These are phyloP conservation scores for Rhinopomastus cyanomelas DNA, from an alignment of 2,113 vertebrate genomes.

Conservation along the genomic window DNA sequence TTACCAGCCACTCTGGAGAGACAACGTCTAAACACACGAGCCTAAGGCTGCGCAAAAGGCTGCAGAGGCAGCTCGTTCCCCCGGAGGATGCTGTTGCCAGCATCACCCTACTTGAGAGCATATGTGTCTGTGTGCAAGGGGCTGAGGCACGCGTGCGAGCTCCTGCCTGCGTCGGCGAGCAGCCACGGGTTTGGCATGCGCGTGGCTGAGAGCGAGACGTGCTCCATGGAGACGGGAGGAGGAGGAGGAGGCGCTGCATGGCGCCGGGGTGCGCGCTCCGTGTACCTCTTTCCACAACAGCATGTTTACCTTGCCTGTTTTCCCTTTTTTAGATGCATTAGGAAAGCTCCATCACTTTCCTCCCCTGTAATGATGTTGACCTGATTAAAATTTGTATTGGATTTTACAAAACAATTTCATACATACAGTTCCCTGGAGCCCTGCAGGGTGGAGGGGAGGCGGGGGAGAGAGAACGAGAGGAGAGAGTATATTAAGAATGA, in stretches of 20 bases:
- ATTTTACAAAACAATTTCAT: constrained; percentile 78
- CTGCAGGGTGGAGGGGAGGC: background rate
- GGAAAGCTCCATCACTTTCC: constrained; percentile 62
- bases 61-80: background rate
- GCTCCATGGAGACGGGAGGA: background rate
- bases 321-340: background rate
- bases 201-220: background rate
- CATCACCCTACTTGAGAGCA: background rate
- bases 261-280: background rate
- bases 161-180: background rate
- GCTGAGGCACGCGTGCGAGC: background rate
- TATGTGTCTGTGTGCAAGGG: background rate
- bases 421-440: constrained; percentile 56
- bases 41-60: background rate
- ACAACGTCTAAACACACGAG: fast-evolving
- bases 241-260: background rate
- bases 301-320: background rate
- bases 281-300: background rate
- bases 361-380: constrained; percentile 71
- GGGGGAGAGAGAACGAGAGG: background rate
- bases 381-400: constrained; percentile 80
- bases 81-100: background rate
- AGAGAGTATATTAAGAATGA: constrained; percentile 33
- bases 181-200: background rate
- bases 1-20: background rate